Conservation (phyloP, 2,797 vertebrate genomes). For the Malacoraja senta region DNA sequence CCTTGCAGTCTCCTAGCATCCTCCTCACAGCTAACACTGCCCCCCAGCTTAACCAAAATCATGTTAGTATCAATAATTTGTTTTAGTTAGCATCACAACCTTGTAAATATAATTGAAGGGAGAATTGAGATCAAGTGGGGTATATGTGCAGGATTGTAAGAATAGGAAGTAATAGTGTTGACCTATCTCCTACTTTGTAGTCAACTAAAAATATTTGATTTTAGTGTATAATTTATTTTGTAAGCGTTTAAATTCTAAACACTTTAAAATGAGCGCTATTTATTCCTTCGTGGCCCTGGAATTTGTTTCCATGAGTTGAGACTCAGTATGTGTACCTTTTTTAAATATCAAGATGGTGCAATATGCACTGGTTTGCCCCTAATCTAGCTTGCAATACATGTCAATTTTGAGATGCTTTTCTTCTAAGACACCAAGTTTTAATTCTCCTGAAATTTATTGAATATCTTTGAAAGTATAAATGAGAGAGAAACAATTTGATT, state of each 20-base stretch:
- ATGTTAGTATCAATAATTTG: neutral
- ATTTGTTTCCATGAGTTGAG: neutral
- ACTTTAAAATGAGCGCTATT: neutral
- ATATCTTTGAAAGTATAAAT: neutral
- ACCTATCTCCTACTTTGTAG: neutral
- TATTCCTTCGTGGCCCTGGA: neutral
- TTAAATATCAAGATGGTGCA: neutral
- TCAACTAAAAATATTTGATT: neutral
- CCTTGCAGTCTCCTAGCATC: too few species aligned
- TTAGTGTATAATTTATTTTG: neutral
- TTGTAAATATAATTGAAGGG: neutral
- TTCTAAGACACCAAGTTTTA: neutral
- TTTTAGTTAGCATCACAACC: neutral
- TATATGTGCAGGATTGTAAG: too few species aligned
- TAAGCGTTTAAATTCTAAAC: neutral
- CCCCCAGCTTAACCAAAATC: too few species aligned
- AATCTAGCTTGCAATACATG: too few species aligned
- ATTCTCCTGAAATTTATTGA: neutral
- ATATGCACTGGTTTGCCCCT: too few species aligned
- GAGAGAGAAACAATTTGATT: neutral
- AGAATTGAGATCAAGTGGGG: neutral
- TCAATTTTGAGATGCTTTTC: neutral
- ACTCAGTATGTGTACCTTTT: neutral
- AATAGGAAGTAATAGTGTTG: neutral
- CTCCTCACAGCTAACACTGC: too few species aligned